Percentiles rank a stretch among this genome's conserved stretches.
These are phyloP conservation scores for Columba janthina DNA, from an alignment of 2,113 vertebrate species.

Conservation along the genomic window DNA sequence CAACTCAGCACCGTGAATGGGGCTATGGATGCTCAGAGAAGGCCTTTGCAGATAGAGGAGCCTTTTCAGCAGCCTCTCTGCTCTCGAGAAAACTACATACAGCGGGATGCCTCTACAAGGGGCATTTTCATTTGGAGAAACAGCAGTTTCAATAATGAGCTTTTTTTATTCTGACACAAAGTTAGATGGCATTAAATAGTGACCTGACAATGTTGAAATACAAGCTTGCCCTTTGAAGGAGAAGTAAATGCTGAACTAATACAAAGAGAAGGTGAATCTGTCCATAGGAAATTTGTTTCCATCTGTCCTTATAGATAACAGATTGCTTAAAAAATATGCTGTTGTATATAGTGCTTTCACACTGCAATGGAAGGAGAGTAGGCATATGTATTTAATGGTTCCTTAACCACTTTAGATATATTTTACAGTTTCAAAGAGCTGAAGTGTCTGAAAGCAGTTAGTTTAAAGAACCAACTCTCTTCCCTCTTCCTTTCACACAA, in stretches of 20 bases:
- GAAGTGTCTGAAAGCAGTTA: not conserved
- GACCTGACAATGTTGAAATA: not conserved
- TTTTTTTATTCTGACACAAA: not conserved
- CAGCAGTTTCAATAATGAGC: constrained; percentile 15
- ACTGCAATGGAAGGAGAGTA: not conserved
- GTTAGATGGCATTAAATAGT: not conserved
- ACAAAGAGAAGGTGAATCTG: not conserved
- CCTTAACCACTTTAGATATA: not conserved
- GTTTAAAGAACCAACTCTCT: not conserved
- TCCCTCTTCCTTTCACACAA: not conserved
- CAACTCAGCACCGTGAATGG: not conserved
- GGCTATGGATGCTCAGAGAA: not conserved
- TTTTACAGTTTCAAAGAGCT: not conserved
- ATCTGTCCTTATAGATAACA: not conserved
- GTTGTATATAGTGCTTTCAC: not conserved
- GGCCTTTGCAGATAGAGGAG: not conserved
- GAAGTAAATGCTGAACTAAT: not conserved
- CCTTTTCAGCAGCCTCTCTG: not conserved
- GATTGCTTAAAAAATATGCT: not conserved
- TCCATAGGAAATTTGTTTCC: not conserved
- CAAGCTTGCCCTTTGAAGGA: not conserved
- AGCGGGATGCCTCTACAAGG: not conserved
- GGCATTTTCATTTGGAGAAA: constrained; percentile 35
- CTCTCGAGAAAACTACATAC: not conserved
- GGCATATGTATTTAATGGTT: not conserved